phyloP scores from a whole-genome alignment of 1,140 invertebrate genomes.

The Calycopis cecrops region DNA sequence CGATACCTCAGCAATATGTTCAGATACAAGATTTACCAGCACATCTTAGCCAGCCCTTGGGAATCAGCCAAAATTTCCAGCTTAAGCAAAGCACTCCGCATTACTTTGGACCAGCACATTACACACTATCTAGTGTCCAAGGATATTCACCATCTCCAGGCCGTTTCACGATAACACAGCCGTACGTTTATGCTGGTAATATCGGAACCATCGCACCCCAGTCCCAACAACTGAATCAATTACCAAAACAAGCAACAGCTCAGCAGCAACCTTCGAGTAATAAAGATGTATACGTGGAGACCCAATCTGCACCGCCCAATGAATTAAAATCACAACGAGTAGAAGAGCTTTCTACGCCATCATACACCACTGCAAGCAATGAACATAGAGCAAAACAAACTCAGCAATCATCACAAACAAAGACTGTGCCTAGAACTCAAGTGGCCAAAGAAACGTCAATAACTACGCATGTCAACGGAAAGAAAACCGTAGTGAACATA shows the following conservation, averaged over 20 bases:
- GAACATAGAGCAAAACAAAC: slow-evolving; percentile 26
- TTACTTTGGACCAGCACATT: slow-evolving; percentile 40
- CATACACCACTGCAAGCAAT: not conserved
- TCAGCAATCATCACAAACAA: slow-evolving; percentile 30
- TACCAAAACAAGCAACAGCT: slow-evolving; percentile 22
- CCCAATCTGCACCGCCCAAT: slow-evolving; percentile 10
- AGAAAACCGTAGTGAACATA: slow-evolving; percentile 47
- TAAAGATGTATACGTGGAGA: slow-evolving; percentile 5
- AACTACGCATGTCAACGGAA: slow-evolving; percentile 44
- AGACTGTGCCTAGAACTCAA: slow-evolving; percentile 36
- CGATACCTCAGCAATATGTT: slow-evolving; percentile 59
- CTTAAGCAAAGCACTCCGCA: slow-evolving; percentile 43
- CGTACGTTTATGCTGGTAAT: slow-evolving; percentile 32
- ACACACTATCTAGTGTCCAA: slow-evolving; percentile 38
- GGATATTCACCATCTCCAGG: slow-evolving; percentile 24
- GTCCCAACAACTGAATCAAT: slow-evolving; percentile 21
- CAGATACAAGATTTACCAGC: slow-evolving; percentile 53
- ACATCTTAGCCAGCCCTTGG: slow-evolving; percentile 55
- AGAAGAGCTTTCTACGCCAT: not conserved
- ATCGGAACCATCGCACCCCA: slow-evolving; percentile 32
- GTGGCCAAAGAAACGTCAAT: slow-evolving; percentile 39
- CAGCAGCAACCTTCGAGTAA: slow-evolving; percentile 35
- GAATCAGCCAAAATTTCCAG: slow-evolving; percentile 39
- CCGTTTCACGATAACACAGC: slow-evolving; percentile 36
- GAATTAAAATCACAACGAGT: slow-evolving; percentile 38